Conservation (phyloP, 2,888 invertebrate genomes). For the Eilema sororculum region DNA sequence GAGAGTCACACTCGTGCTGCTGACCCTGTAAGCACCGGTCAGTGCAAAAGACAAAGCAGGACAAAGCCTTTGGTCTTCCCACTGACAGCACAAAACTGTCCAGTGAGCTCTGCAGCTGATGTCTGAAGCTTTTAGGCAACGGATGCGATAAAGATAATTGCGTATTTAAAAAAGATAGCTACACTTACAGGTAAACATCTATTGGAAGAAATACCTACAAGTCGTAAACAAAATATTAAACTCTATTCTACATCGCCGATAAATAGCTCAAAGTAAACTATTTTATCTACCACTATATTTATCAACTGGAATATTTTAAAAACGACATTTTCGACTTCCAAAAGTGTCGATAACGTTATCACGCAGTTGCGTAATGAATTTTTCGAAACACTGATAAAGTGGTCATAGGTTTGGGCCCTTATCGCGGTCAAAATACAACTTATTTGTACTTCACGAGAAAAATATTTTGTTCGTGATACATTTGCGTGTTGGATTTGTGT, state of each 20-base stretch:
- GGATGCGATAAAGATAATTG: too few relatives aligned
- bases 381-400: constrained; percentile 58
- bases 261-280: constrained; percentile 26
- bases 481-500: background rate
- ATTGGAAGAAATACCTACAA: constrained; percentile 2
- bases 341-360: constrained; percentile 56
- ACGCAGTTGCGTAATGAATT: constrained; percentile 46
- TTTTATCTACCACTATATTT: constrained; percentile 34
- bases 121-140: too few relatives aligned
- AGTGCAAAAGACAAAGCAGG: too few relatives aligned
- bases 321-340: constrained; percentile 54
- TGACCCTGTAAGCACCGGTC: too few relatives aligned
- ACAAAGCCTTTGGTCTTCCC: too few relatives aligned
- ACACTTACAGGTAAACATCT: background rate
- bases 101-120: too few relatives aligned
- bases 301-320: constrained; percentile 54
- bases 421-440: constrained; percentile 38
- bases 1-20: too few relatives aligned
- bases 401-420: constrained; percentile 58
- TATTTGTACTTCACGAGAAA: constrained; percentile 23
- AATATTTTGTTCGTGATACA: background rate
- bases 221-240: background rate
- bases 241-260: constrained; percentile 6
- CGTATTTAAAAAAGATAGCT: background rate
- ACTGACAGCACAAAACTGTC: too few relatives aligned